These are phyloP conservation scores for Drosophila micromelanica DNA, from an alignment of 1,140 invertebrate species.

Conservation along the genomic window DNA sequence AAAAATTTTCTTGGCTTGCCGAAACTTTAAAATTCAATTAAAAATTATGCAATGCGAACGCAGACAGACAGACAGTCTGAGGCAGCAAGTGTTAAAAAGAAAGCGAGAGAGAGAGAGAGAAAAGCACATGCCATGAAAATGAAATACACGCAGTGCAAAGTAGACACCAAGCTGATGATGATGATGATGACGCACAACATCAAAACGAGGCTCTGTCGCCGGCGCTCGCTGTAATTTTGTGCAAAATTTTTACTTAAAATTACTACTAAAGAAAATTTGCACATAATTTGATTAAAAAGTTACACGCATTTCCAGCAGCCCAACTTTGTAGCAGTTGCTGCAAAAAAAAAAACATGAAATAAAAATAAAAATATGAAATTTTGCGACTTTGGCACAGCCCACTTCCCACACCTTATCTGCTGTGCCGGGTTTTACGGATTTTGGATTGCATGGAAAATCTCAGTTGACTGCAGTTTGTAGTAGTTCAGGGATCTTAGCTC, in stretches of 20 bases:
- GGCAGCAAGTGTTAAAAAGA: not conserved
- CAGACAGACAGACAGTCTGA: slow-evolving; percentile 26
- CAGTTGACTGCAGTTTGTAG: slow-evolving; percentile 38
- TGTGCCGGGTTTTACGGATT: not conserved
- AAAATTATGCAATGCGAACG: slow-evolving; percentile 69
- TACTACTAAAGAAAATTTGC: slow-evolving; percentile 81
- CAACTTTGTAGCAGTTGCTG: slow-evolving; percentile 62
- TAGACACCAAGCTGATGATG: slow-evolving; percentile 38
- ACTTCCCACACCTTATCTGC: not conserved
- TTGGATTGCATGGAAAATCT: slow-evolving; percentile 31
- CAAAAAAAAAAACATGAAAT: slow-evolving; percentile 44
- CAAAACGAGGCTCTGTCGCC: slow-evolving; percentile 11
- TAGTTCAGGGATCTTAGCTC: slow-evolving; percentile 25
- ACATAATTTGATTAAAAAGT: slow-evolving; percentile 84
- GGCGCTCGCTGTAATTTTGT: slow-evolving; percentile 60
- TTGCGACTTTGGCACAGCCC: slow-evolving; percentile 10
- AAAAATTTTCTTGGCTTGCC: slow-evolving; percentile 75
- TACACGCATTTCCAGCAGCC: slow-evolving; percentile 72
- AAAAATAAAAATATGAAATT: slow-evolving; percentile 46
- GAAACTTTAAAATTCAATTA: slow-evolving; percentile 82
- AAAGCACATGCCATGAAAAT: slow-evolving; percentile 40
- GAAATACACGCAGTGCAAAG: slow-evolving; percentile 48
- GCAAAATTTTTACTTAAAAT: slow-evolving; percentile 78
- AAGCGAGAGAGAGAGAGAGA: not conserved
- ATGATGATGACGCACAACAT: slow-evolving; percentile 30